Conservation (phyloP, 2,113 vertebrate genomes). For the Pedionomus torquatus region DNA sequence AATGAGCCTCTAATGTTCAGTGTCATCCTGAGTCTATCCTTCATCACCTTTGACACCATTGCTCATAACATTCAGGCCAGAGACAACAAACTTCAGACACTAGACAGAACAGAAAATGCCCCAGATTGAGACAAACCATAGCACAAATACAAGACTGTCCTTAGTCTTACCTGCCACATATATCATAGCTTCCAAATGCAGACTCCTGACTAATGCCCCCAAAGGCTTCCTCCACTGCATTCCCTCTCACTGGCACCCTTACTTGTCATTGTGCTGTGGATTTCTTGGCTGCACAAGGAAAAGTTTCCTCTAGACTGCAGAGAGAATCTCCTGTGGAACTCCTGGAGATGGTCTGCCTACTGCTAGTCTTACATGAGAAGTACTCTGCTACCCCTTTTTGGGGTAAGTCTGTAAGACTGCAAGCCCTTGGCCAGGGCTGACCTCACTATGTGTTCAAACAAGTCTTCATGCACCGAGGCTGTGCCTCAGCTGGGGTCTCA, state of each 20-base stretch:
- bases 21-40: not conserved
- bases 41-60: not conserved
- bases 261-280: not conserved
- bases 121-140: not conserved
- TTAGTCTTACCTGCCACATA: not conserved
- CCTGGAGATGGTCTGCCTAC: not conserved
- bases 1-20: not conserved
- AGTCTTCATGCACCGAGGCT: not conserved
- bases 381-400: not conserved
- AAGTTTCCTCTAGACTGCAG: not conserved
- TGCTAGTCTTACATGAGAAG: not conserved
- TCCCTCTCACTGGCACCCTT: not conserved
- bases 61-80: not conserved
- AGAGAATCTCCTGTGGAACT: not conserved
- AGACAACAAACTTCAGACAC: not conserved
- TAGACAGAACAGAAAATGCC: not conserved
- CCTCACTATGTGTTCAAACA: not conserved
- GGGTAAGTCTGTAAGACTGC: too few relatives aligned
- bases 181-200: not conserved
- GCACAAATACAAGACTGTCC: not conserved
- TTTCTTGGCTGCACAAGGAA: not conserved
- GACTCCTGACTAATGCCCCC: not conserved
- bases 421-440: not conserved
- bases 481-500: conserved; percentile 3
- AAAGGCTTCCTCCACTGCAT: not conserved